Conservation (phyloP, 2,888 invertebrate genomes). For the Ypsolopha sequella region DNA sequence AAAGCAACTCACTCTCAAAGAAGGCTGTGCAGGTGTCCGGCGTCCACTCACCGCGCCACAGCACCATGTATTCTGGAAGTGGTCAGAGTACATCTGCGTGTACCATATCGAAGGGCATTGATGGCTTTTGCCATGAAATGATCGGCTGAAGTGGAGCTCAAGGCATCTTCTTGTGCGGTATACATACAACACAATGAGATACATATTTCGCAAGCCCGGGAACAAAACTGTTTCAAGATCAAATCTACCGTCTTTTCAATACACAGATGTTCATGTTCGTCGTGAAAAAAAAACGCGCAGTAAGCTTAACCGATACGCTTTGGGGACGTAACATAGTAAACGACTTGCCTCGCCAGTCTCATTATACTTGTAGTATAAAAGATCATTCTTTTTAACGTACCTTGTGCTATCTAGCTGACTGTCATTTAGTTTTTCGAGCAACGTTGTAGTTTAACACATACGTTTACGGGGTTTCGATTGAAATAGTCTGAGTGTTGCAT, state of each 20-base stretch:
- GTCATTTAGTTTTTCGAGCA: conserved; percentile 1
- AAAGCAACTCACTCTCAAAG: not conserved
- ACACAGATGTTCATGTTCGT: too few species aligned
- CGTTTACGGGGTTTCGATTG: conserved; percentile 15
- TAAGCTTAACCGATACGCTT: too few species aligned
- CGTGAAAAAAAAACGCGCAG: too few species aligned
- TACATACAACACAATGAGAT: too few species aligned
- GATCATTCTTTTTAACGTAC: conserved; percentile 4
- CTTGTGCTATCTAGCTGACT: conserved; percentile 1
- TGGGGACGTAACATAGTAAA: too few species aligned
- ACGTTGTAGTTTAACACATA: not conserved
- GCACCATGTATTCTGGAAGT: not conserved
- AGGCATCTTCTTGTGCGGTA: too few species aligned
- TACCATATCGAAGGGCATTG: conserved; percentile 1
- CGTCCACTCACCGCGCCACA: conserved; percentile 1
- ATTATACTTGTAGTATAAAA: conserved; percentile 6
- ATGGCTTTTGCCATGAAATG: too few species aligned
- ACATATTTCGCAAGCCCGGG: too few species aligned
- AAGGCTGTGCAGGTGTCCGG: not conserved
- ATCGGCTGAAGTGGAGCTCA: too few species aligned
- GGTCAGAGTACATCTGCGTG: conserved; percentile 2
- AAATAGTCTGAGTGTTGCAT: conserved; percentile 22
- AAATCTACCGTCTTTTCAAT: too few species aligned
- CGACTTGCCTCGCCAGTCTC: conserved; percentile 2
- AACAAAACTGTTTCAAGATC: too few species aligned